Conservation (phyloP, 2,113 vertebrate genomes). For the Oceanites oceanicus region DNA sequence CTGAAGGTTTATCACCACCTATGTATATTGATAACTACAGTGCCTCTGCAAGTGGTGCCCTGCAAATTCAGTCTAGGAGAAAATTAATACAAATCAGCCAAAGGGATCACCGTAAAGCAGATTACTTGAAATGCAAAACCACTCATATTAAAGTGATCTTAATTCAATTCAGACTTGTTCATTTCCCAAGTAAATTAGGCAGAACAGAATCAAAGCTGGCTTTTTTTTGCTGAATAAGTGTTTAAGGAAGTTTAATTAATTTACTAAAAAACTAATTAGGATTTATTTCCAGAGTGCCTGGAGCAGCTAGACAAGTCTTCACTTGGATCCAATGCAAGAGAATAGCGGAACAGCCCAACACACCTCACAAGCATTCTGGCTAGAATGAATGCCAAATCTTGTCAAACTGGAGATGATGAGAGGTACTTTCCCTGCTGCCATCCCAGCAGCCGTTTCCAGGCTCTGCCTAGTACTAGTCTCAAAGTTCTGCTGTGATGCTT, state of each 20-base stretch:
- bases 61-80: neutral
- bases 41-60: neutral
- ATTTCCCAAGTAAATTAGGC: slow-evolving; percentile 36
- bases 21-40: neutral
- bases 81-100: slow-evolving; percentile 47
- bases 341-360: neutral
- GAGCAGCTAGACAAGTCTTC: neutral
- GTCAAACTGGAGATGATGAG: neutral
- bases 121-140: neutral
- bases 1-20: neutral
- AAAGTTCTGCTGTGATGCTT: neutral
- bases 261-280: neutral
- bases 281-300: neutral
- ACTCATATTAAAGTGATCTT: neutral
- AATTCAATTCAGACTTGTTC: slow-evolving; percentile 29
- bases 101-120: neutral
- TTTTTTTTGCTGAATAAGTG: neutral
- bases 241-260: slow-evolving; percentile 22
- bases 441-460: neutral
- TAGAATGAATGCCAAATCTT: neutral
- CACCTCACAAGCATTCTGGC: neutral
- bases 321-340: neutral
- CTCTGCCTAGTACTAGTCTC: neutral
- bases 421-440: neutral
- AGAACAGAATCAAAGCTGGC: slow-evolving; percentile 8